Base-by-base conservation (phyloP, 2,113 vertebrate genomes). In the Melanerpes aurifrons region DNA sequence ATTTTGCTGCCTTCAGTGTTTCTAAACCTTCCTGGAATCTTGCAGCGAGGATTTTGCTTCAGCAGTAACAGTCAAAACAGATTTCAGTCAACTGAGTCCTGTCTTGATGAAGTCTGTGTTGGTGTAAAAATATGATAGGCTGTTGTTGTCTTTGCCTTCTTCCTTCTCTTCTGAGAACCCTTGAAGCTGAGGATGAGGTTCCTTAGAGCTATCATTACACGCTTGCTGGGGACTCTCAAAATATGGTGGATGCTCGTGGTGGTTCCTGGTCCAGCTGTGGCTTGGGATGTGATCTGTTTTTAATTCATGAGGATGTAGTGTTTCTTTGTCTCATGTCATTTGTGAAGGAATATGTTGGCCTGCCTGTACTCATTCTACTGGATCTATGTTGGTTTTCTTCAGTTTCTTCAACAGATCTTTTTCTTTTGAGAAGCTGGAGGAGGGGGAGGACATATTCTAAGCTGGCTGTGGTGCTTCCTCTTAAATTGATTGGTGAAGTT, bases 11-110 rank as follows among this genome's bases (percentile, higher is more conserved):
- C 45, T 47, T 40, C 54, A 87, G 58, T 57, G 66, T 89, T 95
- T 93, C 63, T 77, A 90, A 94, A 68, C 25, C 69, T 82, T 92
- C 76, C 50, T 89, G 87, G 37, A 53, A 57, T 22, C 32, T 50
- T 73, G 21, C 47, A 54, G 6, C 0, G 10, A 69, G 56, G 76
- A 24, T 92, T 86, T 88, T 92, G 67, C 79, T 84, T 32, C 72
- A 37, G 68, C 62, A 25, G 29, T 58, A 56, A 43, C 35, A 45
- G 58, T 70, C 40, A 25, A 54, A 79, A 40, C 59, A 64, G 63
- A 40, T 87, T 70, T 58, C 40, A 89, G 62, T 67, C 74, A 45
- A 66, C 62, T 47, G 72, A 64, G 56, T 88, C 54, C 14, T 2
- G 0, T 28, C 81, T 87, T 86, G 43, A 32, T 58, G 56, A 57